Base-by-base conservation (phyloP, 2,888 invertebrate genomes). In the Pandemis cinnamomeana region DNA sequence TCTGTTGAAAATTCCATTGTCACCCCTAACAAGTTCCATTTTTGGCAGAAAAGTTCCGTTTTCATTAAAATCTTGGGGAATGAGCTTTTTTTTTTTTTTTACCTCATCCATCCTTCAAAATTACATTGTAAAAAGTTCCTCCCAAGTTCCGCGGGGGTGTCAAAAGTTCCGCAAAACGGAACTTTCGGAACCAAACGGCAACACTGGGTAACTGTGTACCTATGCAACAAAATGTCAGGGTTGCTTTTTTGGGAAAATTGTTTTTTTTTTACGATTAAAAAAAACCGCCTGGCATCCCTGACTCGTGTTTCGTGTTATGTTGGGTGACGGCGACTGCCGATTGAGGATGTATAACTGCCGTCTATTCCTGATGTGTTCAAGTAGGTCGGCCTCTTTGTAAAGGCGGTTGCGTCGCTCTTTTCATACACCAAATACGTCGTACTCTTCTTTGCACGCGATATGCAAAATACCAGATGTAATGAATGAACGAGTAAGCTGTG, bases 281-380 rank as follows among this genome's bases (percentile, higher is more conserved):
- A 36, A 36, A 36, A 36, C 8, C 20, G 3, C 20, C 15, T 20
- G 20, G 55, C 20, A 55, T 20, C 55, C 55, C 55, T 55, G 6
- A 36, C 27, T 36, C 27, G 55, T 20, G 20, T 7, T 7, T 55
- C 55, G 81, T 81, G 82, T 78, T 53, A 55, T 55, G 74, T 46
- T 74, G 74, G 74, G 78, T 70, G 80, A 27, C 58, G 20, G 10
- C 27, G 11, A 78, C 80, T 79, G 81, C 66, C 75, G 72, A 77
- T 78, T 79, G 78, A 81, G 80, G 81, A 82, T 81, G 79, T 79
- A 41, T 55, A 68, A 36, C 44, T 55, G 58, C 58, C 66, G 58
- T 67, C 73, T 64, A 71, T 67, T 72, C 67, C 69, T 62, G 66
- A 75, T 44, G 60, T 51, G 66, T 46, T 71, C 67, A 66, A 72